Percentiles rank a stretch among this genome's conserved stretches.
Conservation (phyloP, 2,113 vertebrate species). For the Stomatorhinus ivindoensis region DNA sequence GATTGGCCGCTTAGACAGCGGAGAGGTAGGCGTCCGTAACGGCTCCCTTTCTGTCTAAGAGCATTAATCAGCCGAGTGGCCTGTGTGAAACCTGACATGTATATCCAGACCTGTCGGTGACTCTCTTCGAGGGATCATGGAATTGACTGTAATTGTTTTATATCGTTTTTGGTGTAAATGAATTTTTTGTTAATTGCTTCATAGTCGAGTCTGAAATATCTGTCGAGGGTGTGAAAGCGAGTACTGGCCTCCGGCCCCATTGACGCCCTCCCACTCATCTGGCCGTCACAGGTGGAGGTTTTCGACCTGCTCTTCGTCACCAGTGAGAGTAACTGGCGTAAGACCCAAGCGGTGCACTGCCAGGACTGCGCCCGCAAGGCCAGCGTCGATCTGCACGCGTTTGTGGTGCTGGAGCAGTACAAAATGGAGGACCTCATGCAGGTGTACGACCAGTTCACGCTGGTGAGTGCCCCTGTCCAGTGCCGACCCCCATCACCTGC, state of each 20-base stretch:
- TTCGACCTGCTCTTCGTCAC: conserved; percentile 97
- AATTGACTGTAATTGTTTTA: background rate
- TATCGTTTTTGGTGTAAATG: background rate
- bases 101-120: background rate
- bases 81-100: background rate
- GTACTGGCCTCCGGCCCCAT: background rate
- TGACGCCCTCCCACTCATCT: conserved; percentile 14
- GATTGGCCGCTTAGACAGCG: background rate
- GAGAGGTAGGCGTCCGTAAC: background rate
- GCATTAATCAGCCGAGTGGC: background rate
- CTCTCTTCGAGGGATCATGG: background rate
- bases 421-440: conserved; percentile 95
- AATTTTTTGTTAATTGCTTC: background rate
- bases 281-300: conserved; percentile 81
- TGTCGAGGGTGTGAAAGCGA: background rate
- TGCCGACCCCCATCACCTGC: no score
- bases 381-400: conserved; percentile 83
- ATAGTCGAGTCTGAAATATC: background rate
- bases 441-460: conserved; percentile 97
- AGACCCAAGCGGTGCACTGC: conserved; percentile 91
- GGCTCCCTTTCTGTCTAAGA: background rate
- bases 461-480: conserved; percentile 67
- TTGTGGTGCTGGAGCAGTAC: conserved; percentile 98
- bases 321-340: conserved; percentile 86
- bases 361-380: conserved; percentile 95